These are phyloP conservation scores for Pelecanus crispus DNA, from an alignment of 2,113 vertebrate species.

Conservation along the genomic window DNA sequence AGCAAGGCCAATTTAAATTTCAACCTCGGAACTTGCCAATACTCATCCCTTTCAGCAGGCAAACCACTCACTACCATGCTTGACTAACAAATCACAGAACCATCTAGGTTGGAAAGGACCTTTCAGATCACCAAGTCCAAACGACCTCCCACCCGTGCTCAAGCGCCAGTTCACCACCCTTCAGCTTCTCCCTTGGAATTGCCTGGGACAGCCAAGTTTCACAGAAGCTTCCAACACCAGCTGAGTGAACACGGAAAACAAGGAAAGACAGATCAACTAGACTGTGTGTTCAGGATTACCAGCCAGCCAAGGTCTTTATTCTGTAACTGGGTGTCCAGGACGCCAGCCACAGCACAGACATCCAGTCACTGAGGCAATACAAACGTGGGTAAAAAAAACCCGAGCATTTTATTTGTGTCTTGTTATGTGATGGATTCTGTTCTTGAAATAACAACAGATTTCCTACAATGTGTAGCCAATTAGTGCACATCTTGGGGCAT, in stretches of 20 bases:
- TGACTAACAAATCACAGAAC: background rate
- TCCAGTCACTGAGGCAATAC: background rate
- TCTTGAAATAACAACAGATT: background rate
- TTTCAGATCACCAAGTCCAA: background rate
- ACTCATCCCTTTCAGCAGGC: background rate
- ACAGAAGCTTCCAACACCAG: background rate
- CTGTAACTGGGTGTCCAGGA: background rate
- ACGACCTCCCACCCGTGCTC: background rate
- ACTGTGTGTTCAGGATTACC: background rate
- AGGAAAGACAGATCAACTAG: background rate
- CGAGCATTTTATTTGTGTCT: background rate
- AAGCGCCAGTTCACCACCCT: background rate
- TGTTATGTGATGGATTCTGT: background rate
- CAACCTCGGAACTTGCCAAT: background rate
- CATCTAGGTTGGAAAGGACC: background rate
- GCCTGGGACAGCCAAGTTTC: background rate
- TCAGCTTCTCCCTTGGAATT: background rate
- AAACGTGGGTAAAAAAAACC: background rate
- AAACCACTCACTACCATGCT: background rate
- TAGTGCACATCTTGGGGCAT: conserved; percentile 3
- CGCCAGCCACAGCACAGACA: background rate
- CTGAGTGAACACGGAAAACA: background rate
- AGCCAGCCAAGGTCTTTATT: background rate
- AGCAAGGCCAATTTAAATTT: background rate
- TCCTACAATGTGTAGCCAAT: conserved; percentile 16